Evolutionary conservation across 2,113 vertebrate species (phyloP).

Genomic region (Lanius ludovicianus): DNA sequence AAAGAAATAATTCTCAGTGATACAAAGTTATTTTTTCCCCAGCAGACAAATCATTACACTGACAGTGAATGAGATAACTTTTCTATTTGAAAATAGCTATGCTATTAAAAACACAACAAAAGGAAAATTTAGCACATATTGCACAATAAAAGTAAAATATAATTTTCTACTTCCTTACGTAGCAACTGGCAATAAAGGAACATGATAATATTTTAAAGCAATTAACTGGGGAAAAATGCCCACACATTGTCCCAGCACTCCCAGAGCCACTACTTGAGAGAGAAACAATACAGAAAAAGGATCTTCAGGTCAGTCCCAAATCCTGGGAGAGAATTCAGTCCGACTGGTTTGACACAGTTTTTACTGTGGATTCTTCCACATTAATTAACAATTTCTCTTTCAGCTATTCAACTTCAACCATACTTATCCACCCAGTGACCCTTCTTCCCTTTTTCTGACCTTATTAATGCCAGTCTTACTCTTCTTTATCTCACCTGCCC

Average conservation of each 20-base stretch:
- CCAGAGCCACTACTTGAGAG: not conserved
- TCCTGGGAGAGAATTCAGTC: not conserved
- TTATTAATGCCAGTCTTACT: not conserved
- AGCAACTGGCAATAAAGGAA: not conserved
- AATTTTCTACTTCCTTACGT: conserved; percentile 27
- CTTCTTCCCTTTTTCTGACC: not conserved
- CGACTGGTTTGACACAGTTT: not conserved
- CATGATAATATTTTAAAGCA: not conserved
- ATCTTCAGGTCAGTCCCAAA: not conserved
- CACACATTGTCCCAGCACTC: not conserved
- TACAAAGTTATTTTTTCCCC: not conserved
- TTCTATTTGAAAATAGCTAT: conserved; percentile 9
- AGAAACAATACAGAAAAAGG: not conserved
- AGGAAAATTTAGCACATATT: not conserved
- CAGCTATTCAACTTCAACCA: not conserved
- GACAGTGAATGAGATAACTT: not conserved
- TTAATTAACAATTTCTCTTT: not conserved
- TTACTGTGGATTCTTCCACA: not conserved
- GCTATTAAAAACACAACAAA: conserved; percentile 37
- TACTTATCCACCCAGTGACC: not conserved
- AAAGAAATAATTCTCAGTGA: conserved; percentile 15
- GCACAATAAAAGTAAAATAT: conserved; percentile 24
- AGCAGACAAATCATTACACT: not conserved
- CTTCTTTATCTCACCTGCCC: not conserved
- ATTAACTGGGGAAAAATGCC: conserved; percentile 1